phyloP scores from a whole-genome alignment of 2,113 vertebrate species.

The Anas platyrhynchos region DNA sequence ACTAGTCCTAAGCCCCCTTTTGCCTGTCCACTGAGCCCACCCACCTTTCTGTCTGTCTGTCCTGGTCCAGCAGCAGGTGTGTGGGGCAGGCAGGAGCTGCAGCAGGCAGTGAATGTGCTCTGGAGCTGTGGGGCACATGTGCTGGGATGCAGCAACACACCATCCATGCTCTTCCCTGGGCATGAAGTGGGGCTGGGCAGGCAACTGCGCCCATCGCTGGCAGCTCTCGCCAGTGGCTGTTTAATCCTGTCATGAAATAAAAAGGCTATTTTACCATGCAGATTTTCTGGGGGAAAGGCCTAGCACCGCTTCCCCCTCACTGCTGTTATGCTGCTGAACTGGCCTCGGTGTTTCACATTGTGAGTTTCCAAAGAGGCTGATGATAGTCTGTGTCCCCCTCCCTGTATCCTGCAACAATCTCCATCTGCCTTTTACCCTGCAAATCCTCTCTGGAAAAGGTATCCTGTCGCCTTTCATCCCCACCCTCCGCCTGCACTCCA shows the following conservation, averaged over 20 bases:
- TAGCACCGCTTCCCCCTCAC: neutral
- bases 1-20: neutral
- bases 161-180: neutral
- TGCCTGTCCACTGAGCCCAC: neutral
- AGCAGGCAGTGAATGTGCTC: neutral
- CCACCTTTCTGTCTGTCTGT: neutral
- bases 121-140: neutral
- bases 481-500: neutral
- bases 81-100: neutral
- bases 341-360: neutral
- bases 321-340: neutral
- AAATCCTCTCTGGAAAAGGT: neutral
- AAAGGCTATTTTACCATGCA: neutral
- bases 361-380: neutral
- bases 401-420: neutral
- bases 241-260: neutral
- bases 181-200: neutral
- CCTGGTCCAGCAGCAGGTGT: accelerated
- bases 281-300: neutral
- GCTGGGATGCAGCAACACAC: neutral
- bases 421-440: neutral
- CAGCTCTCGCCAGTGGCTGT: neutral
- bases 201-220: neutral
- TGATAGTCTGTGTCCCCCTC: neutral
- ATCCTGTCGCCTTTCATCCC: neutral